A percentile compares a stretch with the other conserved stretches of the same genome.
Evolutionary conservation across 2,797 vertebrate species (phyloP).

Genomic region (Spea hammondii): DNA sequence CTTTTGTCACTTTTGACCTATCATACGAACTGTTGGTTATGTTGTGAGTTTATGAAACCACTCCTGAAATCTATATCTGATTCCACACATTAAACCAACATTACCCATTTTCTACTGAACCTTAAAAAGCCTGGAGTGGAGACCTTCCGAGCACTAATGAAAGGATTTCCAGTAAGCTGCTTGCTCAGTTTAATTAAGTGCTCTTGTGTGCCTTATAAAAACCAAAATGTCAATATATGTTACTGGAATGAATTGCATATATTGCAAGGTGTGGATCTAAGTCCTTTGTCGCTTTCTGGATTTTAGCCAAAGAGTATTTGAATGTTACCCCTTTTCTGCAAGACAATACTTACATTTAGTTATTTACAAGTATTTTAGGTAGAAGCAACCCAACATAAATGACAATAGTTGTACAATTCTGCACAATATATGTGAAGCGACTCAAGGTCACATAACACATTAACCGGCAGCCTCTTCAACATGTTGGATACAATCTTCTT

Average conservation of each 20-base stretch:
- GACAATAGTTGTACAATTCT: too few relatives aligned
- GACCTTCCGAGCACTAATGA: background rate
- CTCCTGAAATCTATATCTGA: background rate
- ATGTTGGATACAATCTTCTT: too few relatives aligned
- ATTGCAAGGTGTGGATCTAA: background rate
- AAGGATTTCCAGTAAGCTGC: constrained; percentile 1
- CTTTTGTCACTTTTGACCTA: too few relatives aligned
- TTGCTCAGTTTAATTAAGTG: constrained; percentile 10
- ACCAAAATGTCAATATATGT: constrained; percentile 11
- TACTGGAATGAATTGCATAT: background rate
- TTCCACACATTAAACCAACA: background rate
- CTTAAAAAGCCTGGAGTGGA: background rate
- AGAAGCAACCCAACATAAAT: too few relatives aligned
- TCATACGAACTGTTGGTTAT: too few relatives aligned
- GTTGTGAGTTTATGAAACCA: constrained; percentile 1
- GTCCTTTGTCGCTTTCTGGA: background rate
- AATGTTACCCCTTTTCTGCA: background rate
- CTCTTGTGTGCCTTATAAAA: constrained; percentile 5
- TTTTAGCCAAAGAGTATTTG: background rate
- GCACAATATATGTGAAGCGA: too few relatives aligned
- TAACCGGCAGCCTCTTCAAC: too few relatives aligned
- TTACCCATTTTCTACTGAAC: background rate
- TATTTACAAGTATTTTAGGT: background rate
- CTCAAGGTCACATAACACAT: too few relatives aligned
- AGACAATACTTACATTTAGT: background rate